Conservation (phyloP, 2,888 invertebrate genomes). For the Chrysina gloriosa region DNA sequence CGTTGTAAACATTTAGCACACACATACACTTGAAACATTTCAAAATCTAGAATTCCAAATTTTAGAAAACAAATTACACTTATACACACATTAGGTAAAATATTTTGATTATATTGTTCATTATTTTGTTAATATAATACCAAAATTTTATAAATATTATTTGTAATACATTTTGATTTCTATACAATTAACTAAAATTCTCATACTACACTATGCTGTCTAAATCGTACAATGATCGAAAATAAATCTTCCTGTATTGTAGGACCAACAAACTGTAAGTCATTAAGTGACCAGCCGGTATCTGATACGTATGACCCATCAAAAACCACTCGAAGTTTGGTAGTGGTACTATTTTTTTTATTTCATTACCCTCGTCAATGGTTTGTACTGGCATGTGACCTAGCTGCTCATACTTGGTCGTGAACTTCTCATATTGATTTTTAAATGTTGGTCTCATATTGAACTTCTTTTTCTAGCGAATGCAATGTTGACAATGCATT, state of each 20-base stretch:
- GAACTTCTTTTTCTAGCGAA: constrained; percentile 38
- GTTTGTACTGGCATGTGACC: constrained; percentile 43
- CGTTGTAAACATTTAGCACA: too few relatives aligned
- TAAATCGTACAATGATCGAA: constrained; percentile 52
- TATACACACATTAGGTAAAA: too few relatives aligned
- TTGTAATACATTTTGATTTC: too few relatives aligned
- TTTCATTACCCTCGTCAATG: constrained; percentile 3
- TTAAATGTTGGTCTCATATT: constrained; percentile 41
- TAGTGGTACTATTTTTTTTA: constrained; percentile 39
- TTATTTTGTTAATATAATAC: too few relatives aligned
- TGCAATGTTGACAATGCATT: constrained; percentile 39
- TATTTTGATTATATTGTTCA: too few relatives aligned
- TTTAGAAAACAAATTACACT: too few relatives aligned
- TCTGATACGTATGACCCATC: constrained; percentile 41
- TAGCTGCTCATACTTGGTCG: constrained; percentile 45
- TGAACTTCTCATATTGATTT: constrained; percentile 38
- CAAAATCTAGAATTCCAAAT: too few relatives aligned
- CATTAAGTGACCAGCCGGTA: constrained; percentile 44
- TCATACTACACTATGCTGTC: too few relatives aligned
- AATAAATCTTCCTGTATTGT: constrained; percentile 49
- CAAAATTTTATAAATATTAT: too few relatives aligned
- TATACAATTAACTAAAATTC: too few relatives aligned
- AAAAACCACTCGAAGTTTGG: too few relatives aligned
- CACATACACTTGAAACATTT: too few relatives aligned
- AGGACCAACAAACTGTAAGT: constrained; percentile 40